Base-by-base conservation (phyloP, 2,797 vertebrate genomes). In the Semaprochilodus insignis region DNA sequence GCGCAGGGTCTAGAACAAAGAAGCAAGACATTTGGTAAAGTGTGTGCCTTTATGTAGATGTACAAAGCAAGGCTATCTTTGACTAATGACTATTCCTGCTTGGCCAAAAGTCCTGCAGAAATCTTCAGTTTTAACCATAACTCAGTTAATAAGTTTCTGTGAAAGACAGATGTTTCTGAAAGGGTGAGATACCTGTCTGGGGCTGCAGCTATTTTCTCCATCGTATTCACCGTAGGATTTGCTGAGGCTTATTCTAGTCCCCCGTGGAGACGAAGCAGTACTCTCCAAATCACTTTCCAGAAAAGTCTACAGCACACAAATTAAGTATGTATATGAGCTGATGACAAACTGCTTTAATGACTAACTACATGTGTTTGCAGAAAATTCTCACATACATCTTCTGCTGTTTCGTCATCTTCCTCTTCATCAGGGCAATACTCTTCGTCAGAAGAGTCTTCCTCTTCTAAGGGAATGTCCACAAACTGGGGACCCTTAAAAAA, bases 381-480 rank as follows among this genome's bases (percentile, higher is more conserved):
- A 52, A 16, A 74, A 36, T 59, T 80, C 48, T 36, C 27, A 66
- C 52, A 54, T 63, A 96, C 96, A 91, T 97, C 96, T 54, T 96
- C 96, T 0, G 95, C 95, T 0, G 95, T 96, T 88, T 96, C 96
- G 48, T 96, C 95, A 65, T 95, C 96, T 13, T 97, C 96, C 4
- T 97, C 96, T 6, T 96, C 96, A 3, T 96, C 96, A 7, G 96
- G 96, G 40, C 92, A 93, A 85, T 97, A 97, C 51, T 97, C 96
- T 82, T 97, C 96, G 85, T 96, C 96, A 25, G 96, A 97, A 0
- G 96, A 96, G 77, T 97, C 96, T 27, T 97, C 96, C 19, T 97
- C 96, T 83, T 95, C 96, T 0, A 97, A 92, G 11, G 94, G 95
- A 81, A 97, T 97, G 84, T 97, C 96, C 78, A 97, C 95, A 85